Evolutionary conservation across 35 echinoderm and acorn worm genomes (phyloP).

Genomic region (Ophiothrix spiculata): DNA sequence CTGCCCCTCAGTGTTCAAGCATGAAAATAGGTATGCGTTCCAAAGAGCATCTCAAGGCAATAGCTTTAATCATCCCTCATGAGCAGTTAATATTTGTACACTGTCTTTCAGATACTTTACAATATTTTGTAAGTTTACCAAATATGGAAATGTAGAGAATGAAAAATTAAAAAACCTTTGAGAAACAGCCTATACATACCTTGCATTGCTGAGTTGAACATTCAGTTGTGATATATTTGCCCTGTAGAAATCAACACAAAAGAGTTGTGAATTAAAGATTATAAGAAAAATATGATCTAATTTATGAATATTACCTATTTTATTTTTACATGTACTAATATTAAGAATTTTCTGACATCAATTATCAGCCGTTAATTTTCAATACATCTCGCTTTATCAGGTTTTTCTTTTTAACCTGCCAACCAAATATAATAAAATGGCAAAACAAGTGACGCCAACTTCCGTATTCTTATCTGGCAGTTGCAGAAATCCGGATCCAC

Average conservation of each 20-base stretch:
- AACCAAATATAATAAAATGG: background rate
- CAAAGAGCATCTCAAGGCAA: background rate
- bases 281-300: background rate
- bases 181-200: too few species aligned
- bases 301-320: background rate
- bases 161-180: too few species aligned
- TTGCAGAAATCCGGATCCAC: too few species aligned
- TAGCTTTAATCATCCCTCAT: background rate
- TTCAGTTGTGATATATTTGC: slow-evolving; percentile 82
- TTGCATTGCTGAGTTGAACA: slow-evolving; percentile 38
- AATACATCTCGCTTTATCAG: background rate
- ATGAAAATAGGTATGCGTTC: background rate
- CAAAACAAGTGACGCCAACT: too few species aligned
- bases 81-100: background rate
- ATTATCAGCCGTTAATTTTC: background rate
- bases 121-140: background rate
- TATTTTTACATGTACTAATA: background rate
- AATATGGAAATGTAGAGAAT: background rate
- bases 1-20: background rate
- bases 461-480: too few species aligned
- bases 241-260: slow-evolving; percentile 46
- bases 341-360: background rate
- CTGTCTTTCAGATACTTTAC: background rate
- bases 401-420: background rate
- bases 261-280: background rate